phyloP scores from a whole-genome alignment of 2,888 invertebrate species.

The Microctonus brassicae region DNA sequence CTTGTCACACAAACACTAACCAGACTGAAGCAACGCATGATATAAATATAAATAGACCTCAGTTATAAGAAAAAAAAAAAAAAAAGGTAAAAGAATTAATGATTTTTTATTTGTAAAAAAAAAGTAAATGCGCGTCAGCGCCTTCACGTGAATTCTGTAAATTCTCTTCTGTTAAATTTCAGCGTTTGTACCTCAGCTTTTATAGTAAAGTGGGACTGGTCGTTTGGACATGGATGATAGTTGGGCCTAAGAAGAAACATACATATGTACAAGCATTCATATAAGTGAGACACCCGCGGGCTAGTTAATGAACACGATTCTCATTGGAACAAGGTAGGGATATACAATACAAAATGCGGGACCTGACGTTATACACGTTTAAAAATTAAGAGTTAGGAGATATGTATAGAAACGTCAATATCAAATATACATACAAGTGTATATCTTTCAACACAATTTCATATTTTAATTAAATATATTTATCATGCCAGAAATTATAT shows the following conservation, averaged over 20 bases:
- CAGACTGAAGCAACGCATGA: slow-evolving; percentile 8
- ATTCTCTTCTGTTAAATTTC: slow-evolving; percentile 59
- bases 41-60: neutral
- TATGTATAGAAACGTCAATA: neutral
- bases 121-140: neutral
- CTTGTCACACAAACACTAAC: slow-evolving; percentile 17
- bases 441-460: neutral
- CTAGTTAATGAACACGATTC: slow-evolving; percentile 31
- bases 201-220: slow-evolving; percentile 53
- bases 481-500: too few species aligned
- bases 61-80: neutral
- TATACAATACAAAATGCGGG: neutral
- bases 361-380: neutral
- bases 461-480: neutral
- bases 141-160: slow-evolving; percentile 27
- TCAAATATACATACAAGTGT: neutral
- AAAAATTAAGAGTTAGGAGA: neutral
- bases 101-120: neutral
- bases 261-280: slow-evolving; percentile 33
- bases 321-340: slow-evolving; percentile 30
- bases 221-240: slow-evolving; percentile 35
- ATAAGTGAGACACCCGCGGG: slow-evolving; percentile 39
- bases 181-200: slow-evolving; percentile 54
- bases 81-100: neutral
- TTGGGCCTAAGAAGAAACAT: slow-evolving; percentile 35